Evolutionary conservation across 2,797 vertebrate genomes (phyloP).

Genomic region (Darevskia mixta): DNA sequence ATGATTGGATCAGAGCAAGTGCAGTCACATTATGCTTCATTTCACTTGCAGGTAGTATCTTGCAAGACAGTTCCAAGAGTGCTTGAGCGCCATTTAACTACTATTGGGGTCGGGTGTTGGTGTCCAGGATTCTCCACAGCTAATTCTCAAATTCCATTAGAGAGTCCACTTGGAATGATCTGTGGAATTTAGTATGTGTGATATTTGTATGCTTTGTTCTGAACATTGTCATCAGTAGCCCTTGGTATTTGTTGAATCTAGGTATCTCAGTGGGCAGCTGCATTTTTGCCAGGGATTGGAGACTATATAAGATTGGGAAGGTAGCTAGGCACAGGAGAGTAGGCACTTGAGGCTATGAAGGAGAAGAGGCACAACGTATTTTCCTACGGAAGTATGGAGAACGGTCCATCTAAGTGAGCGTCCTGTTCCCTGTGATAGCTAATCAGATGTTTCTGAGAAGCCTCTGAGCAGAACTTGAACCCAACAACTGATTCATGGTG

Average conservation of each 20-base stretch:
- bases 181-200: too few relatives aligned
- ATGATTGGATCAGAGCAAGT: background rate
- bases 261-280: too few relatives aligned
- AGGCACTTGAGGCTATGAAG: too few relatives aligned
- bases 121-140: background rate
- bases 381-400: background rate
- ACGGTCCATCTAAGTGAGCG: background rate
- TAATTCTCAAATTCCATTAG: background rate
- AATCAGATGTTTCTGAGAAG: background rate
- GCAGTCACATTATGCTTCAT: background rate
- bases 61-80: background rate
- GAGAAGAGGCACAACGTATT: background rate
- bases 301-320: background rate
- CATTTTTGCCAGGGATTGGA: background rate
- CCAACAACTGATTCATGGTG: too few relatives aligned
- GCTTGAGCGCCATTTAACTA: background rate
- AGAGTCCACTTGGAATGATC: background rate
- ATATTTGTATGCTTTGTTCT: background rate
- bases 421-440: background rate
- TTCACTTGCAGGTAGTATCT: background rate
- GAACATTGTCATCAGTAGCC: too few relatives aligned
- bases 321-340: background rate
- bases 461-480: background rate
- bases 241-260: too few relatives aligned
- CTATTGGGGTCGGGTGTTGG: background rate